Percentiles rank a stretch among this genome's conserved stretches.
Evolutionary conservation across 2,797 vertebrate genomes (phyloP).

Genomic region (Lutjanus argentimaculatus): DNA sequence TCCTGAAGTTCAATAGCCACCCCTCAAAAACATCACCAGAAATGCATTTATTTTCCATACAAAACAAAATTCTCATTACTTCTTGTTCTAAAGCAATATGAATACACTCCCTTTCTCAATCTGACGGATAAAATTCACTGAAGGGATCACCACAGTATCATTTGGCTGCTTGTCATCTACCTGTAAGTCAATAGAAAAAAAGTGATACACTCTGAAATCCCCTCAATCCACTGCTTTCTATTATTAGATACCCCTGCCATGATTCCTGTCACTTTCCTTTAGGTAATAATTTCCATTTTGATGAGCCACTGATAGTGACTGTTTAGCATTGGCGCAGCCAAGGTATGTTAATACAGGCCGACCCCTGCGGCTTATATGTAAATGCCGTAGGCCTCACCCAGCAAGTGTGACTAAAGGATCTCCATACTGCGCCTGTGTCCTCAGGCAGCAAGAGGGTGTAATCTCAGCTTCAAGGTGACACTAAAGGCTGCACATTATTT

Average conservation of each 20-base stretch:
- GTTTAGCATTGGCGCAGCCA: slow-evolving; percentile 74
- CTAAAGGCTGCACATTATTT: slow-evolving; percentile 95
- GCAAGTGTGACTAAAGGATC: slow-evolving; percentile 83
- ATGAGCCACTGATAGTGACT: slow-evolving; percentile 80
- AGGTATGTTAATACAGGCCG: slow-evolving; percentile 77
- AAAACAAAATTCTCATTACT: slow-evolving; percentile 42
- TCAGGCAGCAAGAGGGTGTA: slow-evolving; percentile 93
- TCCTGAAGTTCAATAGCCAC: slow-evolving; percentile 55
- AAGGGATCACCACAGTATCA: slow-evolving; percentile 53
- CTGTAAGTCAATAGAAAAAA: slow-evolving; percentile 63
- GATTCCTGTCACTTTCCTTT: slow-evolving; percentile 76
- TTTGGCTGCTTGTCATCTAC: slow-evolving; percentile 69
- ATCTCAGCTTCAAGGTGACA: slow-evolving; percentile 94
- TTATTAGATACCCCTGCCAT: slow-evolving; percentile 73
- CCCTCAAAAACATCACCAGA: slow-evolving; percentile 36
- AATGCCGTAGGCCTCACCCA: slow-evolving; percentile 76
- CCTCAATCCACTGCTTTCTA: slow-evolving; percentile 63
- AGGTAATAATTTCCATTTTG: slow-evolving; percentile 85
- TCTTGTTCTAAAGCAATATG: slow-evolving; percentile 35
- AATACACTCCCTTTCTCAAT: slow-evolving; percentile 47
- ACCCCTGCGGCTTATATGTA: slow-evolving; percentile 81
- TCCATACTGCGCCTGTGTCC: slow-evolving; percentile 81
- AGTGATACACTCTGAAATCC: slow-evolving; percentile 59
- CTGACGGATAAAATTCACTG: slow-evolving; percentile 51
- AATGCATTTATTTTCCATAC: slow-evolving; percentile 26